phyloP scores from a whole-genome alignment of 1,140 invertebrate genomes.

The Drosophila pectinifera region DNA sequence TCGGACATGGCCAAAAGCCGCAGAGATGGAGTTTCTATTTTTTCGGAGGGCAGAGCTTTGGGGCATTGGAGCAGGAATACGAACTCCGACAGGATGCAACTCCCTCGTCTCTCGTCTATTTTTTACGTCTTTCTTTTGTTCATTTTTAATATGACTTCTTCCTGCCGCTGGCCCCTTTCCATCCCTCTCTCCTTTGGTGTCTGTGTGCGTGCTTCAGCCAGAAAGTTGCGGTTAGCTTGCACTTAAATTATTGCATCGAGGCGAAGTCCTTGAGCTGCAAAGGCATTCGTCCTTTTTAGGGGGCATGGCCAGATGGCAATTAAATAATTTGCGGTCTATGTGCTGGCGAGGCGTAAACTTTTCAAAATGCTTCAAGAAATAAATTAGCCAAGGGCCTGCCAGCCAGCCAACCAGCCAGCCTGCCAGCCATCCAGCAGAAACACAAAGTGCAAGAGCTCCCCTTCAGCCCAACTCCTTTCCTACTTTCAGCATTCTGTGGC shows the following conservation, averaged over 20 bases:
- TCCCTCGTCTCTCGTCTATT: constrained; percentile 65
- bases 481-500: constrained; percentile 55
- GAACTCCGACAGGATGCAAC: constrained; percentile 38
- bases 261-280: constrained; percentile 65
- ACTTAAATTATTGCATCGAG: constrained; percentile 81
- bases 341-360: constrained; percentile 57
- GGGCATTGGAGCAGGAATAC: constrained; percentile 39
- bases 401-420: constrained; percentile 7
- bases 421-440: constrained; percentile 11
- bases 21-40: constrained; percentile 30
- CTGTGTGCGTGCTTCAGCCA: constrained; percentile 56
- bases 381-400: constrained; percentile 52
- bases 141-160: constrained; percentile 80
- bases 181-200: not conserved
- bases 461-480: not conserved
- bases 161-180: constrained; percentile 39
- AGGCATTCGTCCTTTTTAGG: constrained; percentile 45
- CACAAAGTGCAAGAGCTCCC: constrained; percentile 49
- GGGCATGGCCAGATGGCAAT: constrained; percentile 61
- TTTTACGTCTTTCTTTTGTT: constrained; percentile 56
- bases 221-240: constrained; percentile 77
- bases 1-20: constrained; percentile 58
- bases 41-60: constrained; percentile 19
- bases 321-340: constrained; percentile 81
- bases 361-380: constrained; percentile 63